A percentile compares a stretch with the other conserved stretches of the same genome.
Conservation (phyloP, 2,888 invertebrate genomes). For the Marasmarcha lunaedactyla region DNA sequence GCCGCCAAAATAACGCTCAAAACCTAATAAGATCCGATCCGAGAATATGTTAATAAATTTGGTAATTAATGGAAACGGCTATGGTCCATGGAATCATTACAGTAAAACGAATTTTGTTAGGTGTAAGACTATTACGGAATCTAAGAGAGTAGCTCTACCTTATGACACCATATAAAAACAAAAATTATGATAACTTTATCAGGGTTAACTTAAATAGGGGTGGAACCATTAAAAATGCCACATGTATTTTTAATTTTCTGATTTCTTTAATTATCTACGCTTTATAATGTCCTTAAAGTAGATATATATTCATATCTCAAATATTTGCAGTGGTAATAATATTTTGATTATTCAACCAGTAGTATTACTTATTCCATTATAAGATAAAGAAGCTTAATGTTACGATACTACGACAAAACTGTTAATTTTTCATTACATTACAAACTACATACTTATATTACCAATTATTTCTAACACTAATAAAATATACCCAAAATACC, state of each 20-base stretch:
- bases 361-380: conserved; percentile 66
- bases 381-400: conserved; percentile 71
- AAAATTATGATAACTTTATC: conserved; percentile 57
- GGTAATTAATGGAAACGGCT: conserved; percentile 27
- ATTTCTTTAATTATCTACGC: conserved; percentile 73
- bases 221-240: conserved; percentile 64
- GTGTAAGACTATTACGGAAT: conserved; percentile 42
- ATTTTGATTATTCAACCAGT: conserved; percentile 70
- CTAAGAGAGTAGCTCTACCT: neutral
- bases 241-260: conserved; percentile 66
- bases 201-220: conserved; percentile 25
- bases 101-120: too few species aligned
- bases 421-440: conserved; percentile 65
- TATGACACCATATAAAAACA: conserved; percentile 40
- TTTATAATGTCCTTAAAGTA: conserved; percentile 72
- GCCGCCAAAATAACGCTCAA: too few species aligned
- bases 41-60: too few species aligned
- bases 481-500: conserved; percentile 67
- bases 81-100: neutral
- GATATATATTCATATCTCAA: conserved; percentile 70
- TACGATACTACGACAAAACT: conserved; percentile 69
- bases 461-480: conserved; percentile 69
- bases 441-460: conserved; percentile 69
- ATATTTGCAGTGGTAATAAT: conserved; percentile 72
- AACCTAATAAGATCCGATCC: too few species aligned